These are phyloP conservation scores for Chaetodon trifasciatus DNA, from an alignment of 2,797 vertebrate genomes.

Conservation along the genomic window DNA sequence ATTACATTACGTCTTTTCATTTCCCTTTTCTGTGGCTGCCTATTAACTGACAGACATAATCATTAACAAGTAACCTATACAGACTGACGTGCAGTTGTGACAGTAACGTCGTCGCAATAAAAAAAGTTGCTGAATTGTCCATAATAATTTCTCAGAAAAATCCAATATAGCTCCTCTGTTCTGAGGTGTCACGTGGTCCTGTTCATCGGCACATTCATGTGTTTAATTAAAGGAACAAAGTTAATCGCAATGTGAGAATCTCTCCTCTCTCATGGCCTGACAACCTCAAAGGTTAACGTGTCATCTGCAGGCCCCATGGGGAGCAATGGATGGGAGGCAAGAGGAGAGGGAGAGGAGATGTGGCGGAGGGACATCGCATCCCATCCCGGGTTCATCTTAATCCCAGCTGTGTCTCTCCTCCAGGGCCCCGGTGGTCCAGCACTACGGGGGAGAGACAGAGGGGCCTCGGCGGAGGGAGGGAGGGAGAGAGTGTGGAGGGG, in stretches of 20 bases:
- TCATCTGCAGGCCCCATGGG: conserved; percentile 72
- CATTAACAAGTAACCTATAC: conserved; percentile 63
- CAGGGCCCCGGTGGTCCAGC: conserved; percentile 63
- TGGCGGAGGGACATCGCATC: conserved; percentile 61
- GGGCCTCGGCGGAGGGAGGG: conserved; percentile 29
- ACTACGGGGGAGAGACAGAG: conserved; percentile 40
- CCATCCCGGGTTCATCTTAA: conserved; percentile 74
- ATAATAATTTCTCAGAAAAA: conserved; percentile 52
- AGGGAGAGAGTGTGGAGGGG: conserved; percentile 52
- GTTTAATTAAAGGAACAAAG: conserved; percentile 81
- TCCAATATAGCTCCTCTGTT: conserved; percentile 49
- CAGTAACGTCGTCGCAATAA: conserved; percentile 47
- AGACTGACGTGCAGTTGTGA: conserved; percentile 57
- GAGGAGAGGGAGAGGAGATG: conserved; percentile 47
- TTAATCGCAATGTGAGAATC: conserved; percentile 82
- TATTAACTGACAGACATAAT: conserved; percentile 64
- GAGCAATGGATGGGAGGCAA: conserved; percentile 61
- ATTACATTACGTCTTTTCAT: conserved; percentile 3
- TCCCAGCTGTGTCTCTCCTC: conserved; percentile 75
- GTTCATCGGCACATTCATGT: conserved; percentile 64
- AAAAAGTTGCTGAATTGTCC: conserved; percentile 36
- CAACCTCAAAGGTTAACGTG: conserved; percentile 85
- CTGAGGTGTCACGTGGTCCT: conserved; percentile 19
- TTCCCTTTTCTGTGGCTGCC: conserved; percentile 22
- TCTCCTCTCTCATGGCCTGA: conserved; percentile 75